Evolutionary conservation across 2,888 invertebrate genomes (phyloP).

Genomic region (Lepidocyrtinus sp.): DNA sequence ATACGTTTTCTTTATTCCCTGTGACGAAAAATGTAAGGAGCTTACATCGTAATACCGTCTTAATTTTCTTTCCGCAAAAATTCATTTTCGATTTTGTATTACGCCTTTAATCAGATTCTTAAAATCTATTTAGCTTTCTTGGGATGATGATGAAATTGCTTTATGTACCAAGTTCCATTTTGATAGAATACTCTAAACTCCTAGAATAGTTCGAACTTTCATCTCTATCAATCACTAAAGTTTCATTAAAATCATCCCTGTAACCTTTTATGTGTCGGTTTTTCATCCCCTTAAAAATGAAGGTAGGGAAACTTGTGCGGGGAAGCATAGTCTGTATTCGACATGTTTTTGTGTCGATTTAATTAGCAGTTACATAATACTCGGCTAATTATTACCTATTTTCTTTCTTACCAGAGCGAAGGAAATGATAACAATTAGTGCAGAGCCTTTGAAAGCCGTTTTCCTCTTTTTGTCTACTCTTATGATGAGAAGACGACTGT

Average conservation of each 20-base stretch:
- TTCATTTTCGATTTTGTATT: slow-evolving; percentile 1
- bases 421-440: not conserved
- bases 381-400: slow-evolving; percentile 11
- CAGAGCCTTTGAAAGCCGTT: no score
- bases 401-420: not conserved
- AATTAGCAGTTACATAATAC: slow-evolving; percentile 8
- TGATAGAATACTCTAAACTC: no score
- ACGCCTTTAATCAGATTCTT: slow-evolving; percentile 1
- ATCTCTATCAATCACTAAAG: no score
- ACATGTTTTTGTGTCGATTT: slow-evolving; percentile 16
- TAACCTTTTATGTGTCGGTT: not conserved
- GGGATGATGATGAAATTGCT: no score
- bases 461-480: not conserved
- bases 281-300: not conserved
- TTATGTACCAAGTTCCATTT: no score
- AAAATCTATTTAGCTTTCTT: not conserved
- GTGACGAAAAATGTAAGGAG: slow-evolving; percentile 2
- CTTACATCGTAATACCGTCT: not conserved
- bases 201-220: no score
- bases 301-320: not conserved
- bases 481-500: not conserved
- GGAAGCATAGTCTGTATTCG: not conserved
- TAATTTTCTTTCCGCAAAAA: not conserved
- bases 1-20: slow-evolving; percentile 2
- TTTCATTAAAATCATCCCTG: not conserved